phyloP scores from a whole-genome alignment of 2,797 vertebrate genomes.

The Tapera naevia region DNA sequence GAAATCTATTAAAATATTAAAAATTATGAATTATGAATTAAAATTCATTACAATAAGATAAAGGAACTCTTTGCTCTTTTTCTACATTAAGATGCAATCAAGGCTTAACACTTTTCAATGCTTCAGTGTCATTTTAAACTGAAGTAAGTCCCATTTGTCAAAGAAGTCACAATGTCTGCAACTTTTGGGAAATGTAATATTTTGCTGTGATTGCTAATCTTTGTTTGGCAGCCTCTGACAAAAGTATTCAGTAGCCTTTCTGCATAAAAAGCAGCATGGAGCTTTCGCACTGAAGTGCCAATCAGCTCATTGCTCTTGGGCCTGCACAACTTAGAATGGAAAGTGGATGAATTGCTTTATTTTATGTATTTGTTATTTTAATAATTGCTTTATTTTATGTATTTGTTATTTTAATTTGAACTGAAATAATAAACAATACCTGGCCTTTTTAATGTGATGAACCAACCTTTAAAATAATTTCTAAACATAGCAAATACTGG shows the following conservation, averaged over 20 bases:
- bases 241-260: conserved; percentile 1
- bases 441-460: not conserved
- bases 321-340: not conserved
- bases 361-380: not conserved
- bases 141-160: conserved; percentile 26
- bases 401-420: not conserved
- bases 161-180: not conserved
- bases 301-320: not conserved
- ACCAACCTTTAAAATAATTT: not conserved
- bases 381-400: not conserved
- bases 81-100: not conserved
- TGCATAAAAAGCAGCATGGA: conserved; percentile 25
- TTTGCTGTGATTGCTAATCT: conserved; percentile 42
- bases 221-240: conserved; percentile 46
- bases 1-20: conserved; percentile 59
- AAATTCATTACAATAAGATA: conserved; percentile 14
- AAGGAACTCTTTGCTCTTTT: not conserved
- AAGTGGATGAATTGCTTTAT: not conserved
- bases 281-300: not conserved
- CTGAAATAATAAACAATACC: not conserved
- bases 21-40: conserved; percentile 55
- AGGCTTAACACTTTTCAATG: not conserved
- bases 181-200: conserved; percentile 33
- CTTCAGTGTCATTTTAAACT: conserved; percentile 15
- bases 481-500: not conserved